Evolutionary conservation across 2,888 invertebrate genomes (phyloP).

Genomic region (Odontothrips loti): DNA sequence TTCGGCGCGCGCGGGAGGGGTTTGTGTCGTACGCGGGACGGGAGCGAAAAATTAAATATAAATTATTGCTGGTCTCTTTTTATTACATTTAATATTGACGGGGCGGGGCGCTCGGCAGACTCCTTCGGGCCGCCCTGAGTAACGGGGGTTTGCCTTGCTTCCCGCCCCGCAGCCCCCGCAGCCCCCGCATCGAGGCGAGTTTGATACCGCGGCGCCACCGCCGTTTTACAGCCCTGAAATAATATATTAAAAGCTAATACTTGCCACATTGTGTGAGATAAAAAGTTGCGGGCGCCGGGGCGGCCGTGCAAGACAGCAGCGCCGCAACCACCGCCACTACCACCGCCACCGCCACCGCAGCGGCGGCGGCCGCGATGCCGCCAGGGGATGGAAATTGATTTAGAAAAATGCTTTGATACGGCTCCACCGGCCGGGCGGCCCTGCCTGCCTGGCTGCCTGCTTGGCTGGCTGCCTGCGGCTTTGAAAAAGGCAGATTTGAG

Average conservation of each 20-base stretch:
- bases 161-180: neutral
- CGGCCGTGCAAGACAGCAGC: neutral
- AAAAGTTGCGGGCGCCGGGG: conserved; percentile 4
- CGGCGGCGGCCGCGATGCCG: neutral
- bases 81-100: no score
- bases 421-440: neutral
- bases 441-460: neutral
- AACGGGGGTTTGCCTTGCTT: no score
- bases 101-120: no score
- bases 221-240: neutral
- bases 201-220: neutral
- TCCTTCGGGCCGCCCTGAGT: no score
- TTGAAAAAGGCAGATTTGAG: neutral
- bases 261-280: conserved; percentile 5
- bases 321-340: no score
- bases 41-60: no score
- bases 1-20: no score
- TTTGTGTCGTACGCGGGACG: no score
- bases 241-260: conserved; percentile 26
- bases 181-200: no score
- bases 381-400: conserved; percentile 6
- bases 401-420: conserved; percentile 20
- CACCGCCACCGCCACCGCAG: no score
- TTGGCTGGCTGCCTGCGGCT: neutral
- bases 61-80: no score